A percentile compares a stretch with the other conserved stretches of the same genome.
Conservation (phyloP, 2,888 invertebrate species). For the Frankliniella intonsa region DNA sequence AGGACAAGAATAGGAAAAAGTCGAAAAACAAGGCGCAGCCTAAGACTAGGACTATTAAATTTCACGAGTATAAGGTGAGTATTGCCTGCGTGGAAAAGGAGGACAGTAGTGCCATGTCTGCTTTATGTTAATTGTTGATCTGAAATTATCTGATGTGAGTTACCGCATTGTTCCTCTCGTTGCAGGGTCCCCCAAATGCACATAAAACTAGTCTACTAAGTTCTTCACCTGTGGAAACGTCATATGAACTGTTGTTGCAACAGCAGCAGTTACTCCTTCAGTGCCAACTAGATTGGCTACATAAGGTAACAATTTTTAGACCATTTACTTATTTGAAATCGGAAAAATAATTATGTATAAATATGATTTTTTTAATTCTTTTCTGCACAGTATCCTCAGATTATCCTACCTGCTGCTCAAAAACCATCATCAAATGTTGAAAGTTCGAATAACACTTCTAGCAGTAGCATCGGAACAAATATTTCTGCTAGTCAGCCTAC, state of each 20-base stretch:
- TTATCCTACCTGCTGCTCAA: constrained; percentile 70
- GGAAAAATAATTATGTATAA: constrained; percentile 20
- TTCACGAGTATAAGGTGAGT: constrained; percentile 85
- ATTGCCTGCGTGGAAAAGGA: background rate
- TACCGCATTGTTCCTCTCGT: constrained; percentile 35
- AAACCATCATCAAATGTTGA: constrained; percentile 46
- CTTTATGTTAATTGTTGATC: constrained; percentile 28
- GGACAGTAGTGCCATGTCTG: background rate
- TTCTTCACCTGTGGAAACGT: constrained; percentile 62
- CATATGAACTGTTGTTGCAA: constrained; percentile 84
- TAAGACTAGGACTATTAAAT: constrained; percentile 86
- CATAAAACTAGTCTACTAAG: constrained; percentile 59
- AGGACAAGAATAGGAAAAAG: constrained; percentile 76
- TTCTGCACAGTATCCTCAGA: constrained; percentile 61
- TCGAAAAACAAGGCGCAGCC: constrained; percentile 74
- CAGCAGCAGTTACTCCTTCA: constrained; percentile 92
- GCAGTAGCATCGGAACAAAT: constrained; percentile 37
- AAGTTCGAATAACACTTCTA: constrained; percentile 41
- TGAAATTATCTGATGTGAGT: constrained; percentile 23
- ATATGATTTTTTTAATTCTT: constrained; percentile 32
- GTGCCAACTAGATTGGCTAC: constrained; percentile 75
- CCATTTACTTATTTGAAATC: constrained; percentile 15
- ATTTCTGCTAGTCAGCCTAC: constrained; percentile 39
- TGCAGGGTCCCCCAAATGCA: constrained; percentile 78
- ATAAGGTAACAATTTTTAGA: constrained; percentile 52